These are phyloP conservation scores for Megathymus violae DNA, from an alignment of 1,140 invertebrate genomes.

Conservation along the genomic window DNA sequence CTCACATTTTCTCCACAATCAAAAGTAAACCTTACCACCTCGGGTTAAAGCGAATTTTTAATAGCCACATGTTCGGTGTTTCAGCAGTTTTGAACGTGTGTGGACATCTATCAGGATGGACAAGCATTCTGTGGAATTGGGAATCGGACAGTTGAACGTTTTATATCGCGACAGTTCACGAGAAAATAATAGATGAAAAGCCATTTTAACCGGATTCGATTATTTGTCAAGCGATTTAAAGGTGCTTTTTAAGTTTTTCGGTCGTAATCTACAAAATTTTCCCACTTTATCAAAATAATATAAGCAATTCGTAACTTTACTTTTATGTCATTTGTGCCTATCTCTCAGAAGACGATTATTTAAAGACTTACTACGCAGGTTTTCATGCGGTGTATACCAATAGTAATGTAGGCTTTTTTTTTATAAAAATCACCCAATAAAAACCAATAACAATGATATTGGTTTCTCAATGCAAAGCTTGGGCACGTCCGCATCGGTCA, in stretches of 20 bases:
- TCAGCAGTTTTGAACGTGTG: slow-evolving; percentile 55
- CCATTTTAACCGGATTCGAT: slow-evolving; percentile 49
- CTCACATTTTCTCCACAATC: slow-evolving; percentile 38
- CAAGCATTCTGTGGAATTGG: slow-evolving; percentile 76
- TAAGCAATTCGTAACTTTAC: no score
- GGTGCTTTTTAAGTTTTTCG: slow-evolving; percentile 21
- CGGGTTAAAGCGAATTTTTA: background rate
- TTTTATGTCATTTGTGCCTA: no score
- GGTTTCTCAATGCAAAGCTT: no score
- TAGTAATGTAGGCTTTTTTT: no score
- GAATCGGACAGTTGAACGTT: slow-evolving; percentile 69
- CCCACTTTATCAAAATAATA: no score
- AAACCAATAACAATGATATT: no score
- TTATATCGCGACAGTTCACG: slow-evolving; percentile 73
- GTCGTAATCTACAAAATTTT: no score
- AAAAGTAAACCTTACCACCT: background rate
- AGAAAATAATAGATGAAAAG: slow-evolving; percentile 62
- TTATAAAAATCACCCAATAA: no score
- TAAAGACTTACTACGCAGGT: no score
- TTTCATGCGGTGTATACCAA: no score
- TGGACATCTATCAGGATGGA: slow-evolving; percentile 74
- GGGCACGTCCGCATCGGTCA: no score
- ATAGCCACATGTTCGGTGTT: slow-evolving; percentile 3
- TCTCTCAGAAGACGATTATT: no score
- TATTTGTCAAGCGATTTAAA: slow-evolving; percentile 48